Evolutionary conservation across 1,140 invertebrate species (phyloP), one percentile per base, ranked within the genome.

Genomic region (Calycopis cecrops): DNA sequence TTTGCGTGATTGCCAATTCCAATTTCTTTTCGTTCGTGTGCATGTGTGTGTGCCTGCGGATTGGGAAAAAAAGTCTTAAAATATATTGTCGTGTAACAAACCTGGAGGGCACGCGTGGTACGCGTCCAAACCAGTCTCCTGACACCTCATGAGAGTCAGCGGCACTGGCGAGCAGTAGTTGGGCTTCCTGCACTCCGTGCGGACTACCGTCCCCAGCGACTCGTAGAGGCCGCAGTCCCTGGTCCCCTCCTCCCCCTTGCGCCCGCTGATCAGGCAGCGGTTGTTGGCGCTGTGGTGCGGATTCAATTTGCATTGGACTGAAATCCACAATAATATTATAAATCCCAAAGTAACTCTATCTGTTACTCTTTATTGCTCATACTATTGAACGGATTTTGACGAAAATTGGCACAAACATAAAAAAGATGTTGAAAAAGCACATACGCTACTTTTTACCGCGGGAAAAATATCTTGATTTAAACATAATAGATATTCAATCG

Each of bases 81-180:
- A 2, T 28, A 6, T 3, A 28, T 28, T 28, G 21, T 28, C 6
- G 6, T 0, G 64, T 60, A 42, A 9, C 61, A 57, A 14, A 75
- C 69, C 68, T 60, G 71, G 64, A 33, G 50, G 35, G 38, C 71
- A 74, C 2, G 38, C 58, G 1, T 69, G 68, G 35, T 69, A 62
- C 51, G 71, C 66, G 59, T 76, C 72, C 80, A 79, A 84, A 35
- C 60, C 62, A 42, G 76, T 77, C 16, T 75, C 68, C 7, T 60
- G 52, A 60, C 83, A 85, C 12, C 51, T 55, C 75, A 78, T 78
- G 16, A 62, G 57, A 1, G 57, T 49, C 0, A 74, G 57, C 0
- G 57, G 50, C 0, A 21, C 52, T 3, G 59, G 34, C 4, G 64
- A 60, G 58, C 70, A 72, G 44, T 77, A 76, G 38, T 72, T 64